Evolutionary conservation across 2,113 vertebrate genomes (phyloP).

Genomic region (Ophthalmolycus amberensis): DNA sequence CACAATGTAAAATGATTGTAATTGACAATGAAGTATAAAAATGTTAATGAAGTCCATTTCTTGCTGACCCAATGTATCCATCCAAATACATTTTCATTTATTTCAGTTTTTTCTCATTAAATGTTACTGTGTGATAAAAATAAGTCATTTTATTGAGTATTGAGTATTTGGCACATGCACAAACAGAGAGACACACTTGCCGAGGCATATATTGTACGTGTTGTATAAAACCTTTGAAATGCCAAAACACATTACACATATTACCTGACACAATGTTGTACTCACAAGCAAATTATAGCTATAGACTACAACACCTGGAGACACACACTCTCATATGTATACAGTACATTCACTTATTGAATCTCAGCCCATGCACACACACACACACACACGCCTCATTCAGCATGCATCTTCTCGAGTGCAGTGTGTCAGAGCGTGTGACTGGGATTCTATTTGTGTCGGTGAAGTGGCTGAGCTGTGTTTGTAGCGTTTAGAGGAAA

Average conservation of each 20-base stretch:
- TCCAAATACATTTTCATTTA: neutral
- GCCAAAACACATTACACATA: neutral
- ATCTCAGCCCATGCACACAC: neutral
- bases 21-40: neutral
- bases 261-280: neutral
- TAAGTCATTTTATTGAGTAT: neutral
- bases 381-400: constrained; percentile 8
- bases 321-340: neutral
- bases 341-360: constrained; percentile 1
- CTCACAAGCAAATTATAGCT: neutral
- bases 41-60: neutral
- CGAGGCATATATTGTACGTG: too few species aligned
- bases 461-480: constrained; percentile 75
- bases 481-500: constrained; percentile 83
- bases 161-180: neutral
- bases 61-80: neutral
- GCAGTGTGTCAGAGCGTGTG: constrained; percentile 61
- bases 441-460: constrained; percentile 68
- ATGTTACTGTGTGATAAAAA: neutral
- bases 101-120: neutral
- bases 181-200: neutral
- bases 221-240: neutral
- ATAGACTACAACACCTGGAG: neutral
- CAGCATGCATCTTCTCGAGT: constrained; percentile 38
- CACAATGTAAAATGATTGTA: neutral